Percentiles rank a stretch among this genome's conserved stretches.
These are phyloP conservation scores for Caenorhabditis sp. DNA, from an alignment of 2,888 invertebrate species.

Conservation along the genomic window DNA sequence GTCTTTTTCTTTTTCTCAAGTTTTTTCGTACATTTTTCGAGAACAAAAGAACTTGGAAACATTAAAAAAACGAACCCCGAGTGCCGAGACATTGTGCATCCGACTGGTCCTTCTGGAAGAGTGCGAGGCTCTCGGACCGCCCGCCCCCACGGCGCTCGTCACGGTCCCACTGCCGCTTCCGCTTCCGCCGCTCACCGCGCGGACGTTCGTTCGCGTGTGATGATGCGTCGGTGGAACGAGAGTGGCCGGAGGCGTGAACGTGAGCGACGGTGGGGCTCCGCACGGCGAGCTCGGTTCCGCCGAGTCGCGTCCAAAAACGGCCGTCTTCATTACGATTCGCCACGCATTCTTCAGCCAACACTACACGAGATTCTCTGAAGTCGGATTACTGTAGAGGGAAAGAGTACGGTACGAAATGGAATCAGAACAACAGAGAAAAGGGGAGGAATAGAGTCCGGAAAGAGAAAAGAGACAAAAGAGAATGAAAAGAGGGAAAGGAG, in stretches of 20 bases:
- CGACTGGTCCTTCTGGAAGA: slow-evolving; percentile 67
- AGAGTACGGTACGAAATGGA: background rate
- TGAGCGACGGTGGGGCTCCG: slow-evolving; percentile 72
- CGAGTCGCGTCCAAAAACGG: slow-evolving; percentile 72
- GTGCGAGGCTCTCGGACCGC: slow-evolving; percentile 42
- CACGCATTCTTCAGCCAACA: slow-evolving; percentile 15
- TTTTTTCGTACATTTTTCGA: background rate
- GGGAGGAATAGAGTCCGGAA: background rate
- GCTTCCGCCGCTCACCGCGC: slow-evolving; percentile 18
- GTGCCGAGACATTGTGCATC: slow-evolving; percentile 71
- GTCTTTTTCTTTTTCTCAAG: background rate
- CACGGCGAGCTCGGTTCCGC: slow-evolving; percentile 65
- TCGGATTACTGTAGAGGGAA: background rate
- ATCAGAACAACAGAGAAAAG: too few relatives aligned
- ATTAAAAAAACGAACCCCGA: slow-evolving; percentile 46
- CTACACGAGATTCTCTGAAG: slow-evolving; percentile 5
- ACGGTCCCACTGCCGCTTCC: slow-evolving; percentile 26
- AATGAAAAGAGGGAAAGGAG: background rate
- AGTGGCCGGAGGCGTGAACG: slow-evolving; percentile 74
- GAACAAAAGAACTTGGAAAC: background rate
- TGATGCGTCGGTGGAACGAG: slow-evolving; percentile 64
- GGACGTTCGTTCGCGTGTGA: slow-evolving; percentile 24
- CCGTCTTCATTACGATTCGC: slow-evolving; percentile 71
- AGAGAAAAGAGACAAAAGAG: slow-evolving; percentile 3
- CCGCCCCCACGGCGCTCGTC: slow-evolving; percentile 38